Base-by-base conservation (phyloP, 2,797 vertebrate species). In the Lerista edwardsae region DNA sequence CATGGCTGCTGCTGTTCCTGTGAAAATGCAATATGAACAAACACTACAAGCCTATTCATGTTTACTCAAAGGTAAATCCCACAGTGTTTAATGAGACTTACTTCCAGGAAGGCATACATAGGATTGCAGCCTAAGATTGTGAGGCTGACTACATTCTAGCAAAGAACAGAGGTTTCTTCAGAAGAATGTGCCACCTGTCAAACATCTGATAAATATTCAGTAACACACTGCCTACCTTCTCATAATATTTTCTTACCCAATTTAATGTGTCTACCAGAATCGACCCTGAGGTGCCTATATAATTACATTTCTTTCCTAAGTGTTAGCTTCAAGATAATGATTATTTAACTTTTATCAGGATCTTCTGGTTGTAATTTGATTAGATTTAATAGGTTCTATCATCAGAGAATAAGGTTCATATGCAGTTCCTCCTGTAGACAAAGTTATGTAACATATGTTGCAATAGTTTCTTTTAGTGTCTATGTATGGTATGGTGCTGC, bases 241-340 rank as follows among this genome's bases (percentile, higher is more conserved):
- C 80, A 19, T 3, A 0, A 17, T 83, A 59, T 83, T 81, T 57
- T 23, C 65, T 86, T 75, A 84, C 77, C 34, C 29, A 85, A 29
- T 86, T 80, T 80, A 80, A 89, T 90, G 88, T 83, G 3, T 36
- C 59, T 85, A 73, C 72, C 65, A 55, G 0, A 12, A 25, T 78
- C 78, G 80, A 17, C 57, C 64, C 51, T 73, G 41, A 51, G 67
- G 83, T 82, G 91, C 85, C 72, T 67, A 21, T 91, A 59, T 82
- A 83, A 75, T 89, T 17, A 0, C 5, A 15, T 86, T 84, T 90
- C 55, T 88, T 51, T 79, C 83, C 64, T 71, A 82, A 55, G 25
- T 4, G 44, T 62, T 85, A 90, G 51, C 85, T 86, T 75, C 34
- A 83, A 65, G 47, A 29, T 75, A 75, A 75, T 83, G 80, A 90